Evolutionary conservation across 2,113 vertebrate species (phyloP), one percentile per base, ranked within the genome.

Genomic region (Lamprotornis superbus): DNA sequence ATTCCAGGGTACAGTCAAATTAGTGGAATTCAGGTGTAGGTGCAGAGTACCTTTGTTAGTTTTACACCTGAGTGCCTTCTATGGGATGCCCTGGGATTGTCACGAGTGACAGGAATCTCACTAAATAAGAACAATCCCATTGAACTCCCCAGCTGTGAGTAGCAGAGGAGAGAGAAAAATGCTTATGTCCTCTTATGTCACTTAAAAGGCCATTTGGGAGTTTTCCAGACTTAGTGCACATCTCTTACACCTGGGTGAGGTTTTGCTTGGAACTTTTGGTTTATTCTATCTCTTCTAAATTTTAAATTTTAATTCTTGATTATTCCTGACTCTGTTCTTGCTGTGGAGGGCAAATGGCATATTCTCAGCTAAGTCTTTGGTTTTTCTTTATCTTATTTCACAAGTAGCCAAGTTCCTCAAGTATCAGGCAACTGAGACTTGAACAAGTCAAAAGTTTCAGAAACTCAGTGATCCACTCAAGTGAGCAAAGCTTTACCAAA

Each of bases 391-490:
- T 39, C 9, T 65, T 59, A 74, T 92, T 96, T 83, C 68, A 46
- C 40, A 91, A 74, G 33, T n/a, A 73, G 40, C 31, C 81, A 89
- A 65, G 56, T 89, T 95, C 82, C 61, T 83, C 85, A 71, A 35
- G n/a, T n/a, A 92, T 63, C 63, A 70, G 78, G 74, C 50, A 75
- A 52, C 69, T 93, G 64, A 63, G 60, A 35, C 23, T 50, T 35
- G 50, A 84, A 67, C 19, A 1, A 6, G 74, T 95, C 76, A 82
- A 39, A 56, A 81, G 44, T 55, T 95, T 96, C 47, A 84, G 67
- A 93, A 97, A 95, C 53, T 91, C 64, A 90, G 28, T 82, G 77
- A 94, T 96, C 94, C 74, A 92, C 74, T 95, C 59, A 85, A 80
- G 53, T 79, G 69, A 97, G 67, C 81, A 96, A 96, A 94, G 71